Evolutionary conservation across 2,797 vertebrate genomes (phyloP).

Genomic region (Antennarius maculatus): DNA sequence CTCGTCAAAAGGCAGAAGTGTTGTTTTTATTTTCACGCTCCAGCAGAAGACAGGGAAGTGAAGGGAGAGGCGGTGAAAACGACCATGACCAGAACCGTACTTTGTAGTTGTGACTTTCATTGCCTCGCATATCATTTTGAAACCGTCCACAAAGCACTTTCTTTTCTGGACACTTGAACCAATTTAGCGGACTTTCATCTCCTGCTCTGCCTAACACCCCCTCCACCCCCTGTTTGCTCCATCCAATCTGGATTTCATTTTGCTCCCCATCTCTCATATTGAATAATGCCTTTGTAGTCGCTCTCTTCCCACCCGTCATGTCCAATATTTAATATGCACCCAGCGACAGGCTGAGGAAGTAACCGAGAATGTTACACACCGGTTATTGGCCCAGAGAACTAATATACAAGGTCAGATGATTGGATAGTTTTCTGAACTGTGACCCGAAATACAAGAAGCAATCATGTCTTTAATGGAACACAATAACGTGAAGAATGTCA

Average conservation of each 20-base stretch:
- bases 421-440: constrained; percentile 48
- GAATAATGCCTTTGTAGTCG: constrained; percentile 75
- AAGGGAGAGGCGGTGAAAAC: constrained; percentile 52
- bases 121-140: constrained; percentile 64
- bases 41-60: constrained; percentile 46
- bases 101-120: constrained; percentile 68
- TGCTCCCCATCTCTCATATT: constrained; percentile 44
- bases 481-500: constrained; percentile 65
- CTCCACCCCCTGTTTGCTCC: constrained; percentile 23
- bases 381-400: constrained; percentile 71
- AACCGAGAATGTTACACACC: constrained; percentile 69
- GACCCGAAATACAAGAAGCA: constrained; percentile 40
- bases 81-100: constrained; percentile 69
- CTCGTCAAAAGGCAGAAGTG: constrained; percentile 60
- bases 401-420: constrained; percentile 65
- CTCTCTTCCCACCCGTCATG: constrained; percentile 50
- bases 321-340: constrained; percentile 71
- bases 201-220: constrained; percentile 47
- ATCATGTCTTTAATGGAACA: constrained; percentile 53
- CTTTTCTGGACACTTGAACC: constrained; percentile 56
- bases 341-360: constrained; percentile 77
- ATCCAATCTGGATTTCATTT: constrained; percentile 74
- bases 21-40: constrained; percentile 72
- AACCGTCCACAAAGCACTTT: constrained; percentile 57
- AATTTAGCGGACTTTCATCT: constrained; percentile 69